Evolutionary conservation across 2,888 invertebrate genomes (phyloP), one percentile per base, ranked within the genome.

Genomic region (Carabus problematicus): DNA sequence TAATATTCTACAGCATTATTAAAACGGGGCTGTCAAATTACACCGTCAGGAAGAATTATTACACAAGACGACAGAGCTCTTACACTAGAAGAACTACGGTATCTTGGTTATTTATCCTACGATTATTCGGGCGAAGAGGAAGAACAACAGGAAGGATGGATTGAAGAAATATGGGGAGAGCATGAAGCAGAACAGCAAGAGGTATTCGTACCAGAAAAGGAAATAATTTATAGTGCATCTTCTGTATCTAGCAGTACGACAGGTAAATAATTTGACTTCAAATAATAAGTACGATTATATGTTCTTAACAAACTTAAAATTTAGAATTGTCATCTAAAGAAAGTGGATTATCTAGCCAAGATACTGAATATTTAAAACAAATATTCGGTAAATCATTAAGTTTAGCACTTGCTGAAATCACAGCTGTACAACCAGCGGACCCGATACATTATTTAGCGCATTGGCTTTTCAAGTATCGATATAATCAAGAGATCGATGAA

Each of bases 361-460:
- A 82, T 70, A 77, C 79, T 0, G 73, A 76, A 43, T 82, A 82
- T 71, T 74, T 82, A 61, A 82, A 82, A 72, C 75, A 74, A 12
- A 72, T 74, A 16, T 72, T 82, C 14, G 82, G 82, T 7, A 76
- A 75, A 58, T 81, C 84, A 1, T 73, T 84, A 61, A 79, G 80
- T 39, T 73, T 83, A 63, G 84, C 82, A 4, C 71, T 84, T 64
- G 81, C 82, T 1, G 84, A 85, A 74, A 80, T 84, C 52, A 79
- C 81, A 1, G 77, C 80, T 0, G 82, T 80, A 71, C 82, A 82
- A 72, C 84, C 84, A 1, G 71, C 75, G 56, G 84, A 84, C 75
- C 84, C 84, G 0, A 80, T 85, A n/a, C 80, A 81, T 72, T 84
- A 83, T 72, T 74, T 85, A 29, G 84, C 79, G 3, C 83, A 83